Percentiles rank a stretch among this genome's conserved stretches.
Conservation (phyloP, 2,113 vertebrate species). For the Actinemys pallida region DNA sequence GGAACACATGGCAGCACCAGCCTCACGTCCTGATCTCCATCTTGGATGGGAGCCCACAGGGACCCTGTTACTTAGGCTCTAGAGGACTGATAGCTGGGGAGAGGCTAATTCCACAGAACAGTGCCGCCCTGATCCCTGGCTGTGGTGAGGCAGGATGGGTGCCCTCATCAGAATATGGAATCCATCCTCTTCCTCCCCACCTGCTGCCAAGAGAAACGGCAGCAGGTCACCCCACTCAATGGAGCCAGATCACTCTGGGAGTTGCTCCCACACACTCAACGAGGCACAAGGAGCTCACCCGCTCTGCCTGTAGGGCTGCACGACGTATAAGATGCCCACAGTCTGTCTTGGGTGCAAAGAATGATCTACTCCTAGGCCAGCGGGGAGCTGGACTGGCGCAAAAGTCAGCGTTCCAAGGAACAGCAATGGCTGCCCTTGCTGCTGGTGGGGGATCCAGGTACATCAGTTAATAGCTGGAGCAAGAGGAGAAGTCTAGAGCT, state of each 20-base stretch:
- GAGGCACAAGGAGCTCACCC: not conserved
- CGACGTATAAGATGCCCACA: not conserved
- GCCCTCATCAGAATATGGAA: not conserved
- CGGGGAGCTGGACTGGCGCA: accelerated
- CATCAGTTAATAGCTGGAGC: not conserved
- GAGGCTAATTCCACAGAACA: not conserved
- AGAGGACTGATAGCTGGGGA: accelerated
- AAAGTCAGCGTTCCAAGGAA: not conserved
- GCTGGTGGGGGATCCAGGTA: not conserved
- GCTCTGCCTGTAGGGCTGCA: not conserved
- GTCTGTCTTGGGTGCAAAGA: not conserved
- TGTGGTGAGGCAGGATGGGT: not conserved
- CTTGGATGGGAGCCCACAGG: not conserved
- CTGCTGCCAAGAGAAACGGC: not conserved
- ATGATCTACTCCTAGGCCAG: not conserved
- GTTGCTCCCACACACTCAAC: not conserved
- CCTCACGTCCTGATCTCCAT: accelerated
- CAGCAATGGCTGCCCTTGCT: not conserved
- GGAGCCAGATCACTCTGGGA: not conserved
- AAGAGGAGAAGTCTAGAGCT: accelerated
- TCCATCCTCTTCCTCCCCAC: not conserved
- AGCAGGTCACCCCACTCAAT: not conserved
- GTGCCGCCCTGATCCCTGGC: not conserved
- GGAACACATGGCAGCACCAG: conserved; percentile 42
- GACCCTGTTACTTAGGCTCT: accelerated